Evolutionary conservation across 2,797 vertebrate genomes (phyloP).

Genomic region (Carcharodon carcharias): DNA sequence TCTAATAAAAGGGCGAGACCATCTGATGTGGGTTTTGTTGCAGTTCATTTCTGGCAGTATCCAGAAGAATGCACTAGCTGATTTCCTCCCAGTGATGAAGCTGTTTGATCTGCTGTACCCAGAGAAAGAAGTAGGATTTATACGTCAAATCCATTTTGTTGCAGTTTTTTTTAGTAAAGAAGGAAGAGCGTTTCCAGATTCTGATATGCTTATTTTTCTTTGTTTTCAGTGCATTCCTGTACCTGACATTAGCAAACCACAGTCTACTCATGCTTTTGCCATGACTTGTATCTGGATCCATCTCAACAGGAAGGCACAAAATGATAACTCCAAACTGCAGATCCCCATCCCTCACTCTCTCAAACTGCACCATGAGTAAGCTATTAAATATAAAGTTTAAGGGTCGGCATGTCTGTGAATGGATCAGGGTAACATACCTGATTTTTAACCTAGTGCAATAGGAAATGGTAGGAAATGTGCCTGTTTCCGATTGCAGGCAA

Average conservation of each 20-base stretch:
- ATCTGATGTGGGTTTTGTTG: conserved; percentile 97
- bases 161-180: background rate
- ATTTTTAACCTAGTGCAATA: background rate
- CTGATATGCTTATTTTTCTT: conserved; percentile 19
- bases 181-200: background rate
- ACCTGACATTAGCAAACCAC: conserved; percentile 96
- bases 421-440: background rate
- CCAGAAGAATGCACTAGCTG: conserved; percentile 92
- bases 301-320: conserved; percentile 95
- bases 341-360: conserved; percentile 97
- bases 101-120: conserved; percentile 97
- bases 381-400: conserved; percentile 36
- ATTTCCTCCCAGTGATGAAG: conserved; percentile 98
- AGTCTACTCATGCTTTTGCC: conserved; percentile 95
- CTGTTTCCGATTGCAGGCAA: background rate
- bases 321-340: conserved; percentile 88
- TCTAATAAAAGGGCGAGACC: conserved; percentile 94
- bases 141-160: background rate
- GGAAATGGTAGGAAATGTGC: background rate
- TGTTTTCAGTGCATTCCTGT: conserved; percentile 87
- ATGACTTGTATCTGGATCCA: conserved; percentile 99
- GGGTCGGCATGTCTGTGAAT: background rate
- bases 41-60: conserved; percentile 99
- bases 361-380: conserved; percentile 93
- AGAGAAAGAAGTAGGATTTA: conserved; percentile 82